A percentile compares a stretch with the other conserved stretches of the same genome.
These are phyloP conservation scores for Catalaphyllia jardinei DNA, from an alignment of 64 coral and sea anemone species.

Conservation along the genomic window DNA sequence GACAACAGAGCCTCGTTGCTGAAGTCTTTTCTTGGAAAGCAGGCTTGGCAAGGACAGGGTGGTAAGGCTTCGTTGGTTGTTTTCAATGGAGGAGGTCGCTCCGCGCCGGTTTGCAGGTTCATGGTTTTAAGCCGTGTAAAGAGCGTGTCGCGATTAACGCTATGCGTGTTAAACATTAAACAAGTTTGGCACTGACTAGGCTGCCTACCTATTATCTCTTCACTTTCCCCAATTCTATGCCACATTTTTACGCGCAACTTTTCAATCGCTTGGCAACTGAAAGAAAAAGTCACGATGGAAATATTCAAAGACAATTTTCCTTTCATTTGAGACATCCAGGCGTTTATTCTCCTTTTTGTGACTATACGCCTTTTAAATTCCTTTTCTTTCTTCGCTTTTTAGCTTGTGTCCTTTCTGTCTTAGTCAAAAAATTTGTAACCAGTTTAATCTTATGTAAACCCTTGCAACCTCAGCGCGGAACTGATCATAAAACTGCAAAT, in stretches of 20 bases:
- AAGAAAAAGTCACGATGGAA: not conserved
- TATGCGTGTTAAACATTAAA: not conserved
- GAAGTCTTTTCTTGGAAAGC: conserved; percentile 11
- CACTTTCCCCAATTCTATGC: conserved; percentile 13
- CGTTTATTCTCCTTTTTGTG: not conserved
- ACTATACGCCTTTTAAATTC: not conserved
- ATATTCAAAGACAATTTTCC: not conserved
- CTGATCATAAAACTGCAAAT: not conserved
- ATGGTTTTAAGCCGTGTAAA: not conserved
- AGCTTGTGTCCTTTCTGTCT: no score
- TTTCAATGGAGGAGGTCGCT: not conserved
- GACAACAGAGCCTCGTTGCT: not conserved
- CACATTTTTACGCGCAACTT: conserved; percentile 6
- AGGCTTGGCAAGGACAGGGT: conserved; percentile 1
- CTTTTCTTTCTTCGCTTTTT: not conserved
- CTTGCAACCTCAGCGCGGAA: not conserved
- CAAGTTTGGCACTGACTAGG: not conserved
- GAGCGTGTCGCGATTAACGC: not conserved
- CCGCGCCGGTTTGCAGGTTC: not conserved
- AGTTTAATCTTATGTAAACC: not conserved
- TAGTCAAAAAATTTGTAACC: not conserved
- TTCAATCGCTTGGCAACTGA: conserved; percentile 19
- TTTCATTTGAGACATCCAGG: not conserved
- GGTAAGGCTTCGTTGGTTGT: not conserved
- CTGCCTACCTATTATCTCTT: not conserved